Percentiles rank a stretch among this genome's conserved stretches.
Evolutionary conservation across 2,888 invertebrate genomes (phyloP).

Genomic region (Tenthredo scrophulariae): DNA sequence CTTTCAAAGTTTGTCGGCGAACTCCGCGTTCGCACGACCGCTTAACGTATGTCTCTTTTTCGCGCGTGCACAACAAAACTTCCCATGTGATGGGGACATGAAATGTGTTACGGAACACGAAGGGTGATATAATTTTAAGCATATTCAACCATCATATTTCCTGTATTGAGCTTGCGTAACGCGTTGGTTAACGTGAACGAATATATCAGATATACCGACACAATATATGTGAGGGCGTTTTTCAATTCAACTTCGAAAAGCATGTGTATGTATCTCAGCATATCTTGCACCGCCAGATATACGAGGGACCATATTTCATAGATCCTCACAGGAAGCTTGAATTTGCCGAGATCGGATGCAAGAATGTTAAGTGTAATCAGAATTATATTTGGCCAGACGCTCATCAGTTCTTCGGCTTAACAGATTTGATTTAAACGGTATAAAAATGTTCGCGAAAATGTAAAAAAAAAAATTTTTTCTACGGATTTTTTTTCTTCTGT

Average conservation of each 20-base stretch:
- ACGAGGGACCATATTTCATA: background rate
- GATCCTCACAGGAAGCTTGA: background rate
- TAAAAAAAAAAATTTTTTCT: too few relatives aligned
- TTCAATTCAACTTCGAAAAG: background rate
- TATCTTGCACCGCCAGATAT: background rate
- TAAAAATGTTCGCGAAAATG: background rate
- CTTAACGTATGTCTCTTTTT: constrained; percentile 40
- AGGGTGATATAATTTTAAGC: background rate
- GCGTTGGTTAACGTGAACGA: background rate
- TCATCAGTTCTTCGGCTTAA: too few relatives aligned
- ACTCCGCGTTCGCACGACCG: constrained; percentile 34
- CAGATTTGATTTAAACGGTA: background rate
- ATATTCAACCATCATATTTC: background rate
- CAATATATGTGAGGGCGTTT: background rate
- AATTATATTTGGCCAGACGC: background rate
- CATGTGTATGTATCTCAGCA: background rate
- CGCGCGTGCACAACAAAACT: constrained; percentile 31
- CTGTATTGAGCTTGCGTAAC: background rate
- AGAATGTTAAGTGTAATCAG: background rate
- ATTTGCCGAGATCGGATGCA: background rate
- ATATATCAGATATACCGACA: background rate
- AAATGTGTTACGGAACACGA: background rate
- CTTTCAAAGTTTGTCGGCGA: constrained; percentile 45
- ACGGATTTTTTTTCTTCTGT: background rate
- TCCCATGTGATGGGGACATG: background rate